These are phyloP conservation scores for Otus scops DNA, from an alignment of 2,797 vertebrate species.

Conservation along the genomic window DNA sequence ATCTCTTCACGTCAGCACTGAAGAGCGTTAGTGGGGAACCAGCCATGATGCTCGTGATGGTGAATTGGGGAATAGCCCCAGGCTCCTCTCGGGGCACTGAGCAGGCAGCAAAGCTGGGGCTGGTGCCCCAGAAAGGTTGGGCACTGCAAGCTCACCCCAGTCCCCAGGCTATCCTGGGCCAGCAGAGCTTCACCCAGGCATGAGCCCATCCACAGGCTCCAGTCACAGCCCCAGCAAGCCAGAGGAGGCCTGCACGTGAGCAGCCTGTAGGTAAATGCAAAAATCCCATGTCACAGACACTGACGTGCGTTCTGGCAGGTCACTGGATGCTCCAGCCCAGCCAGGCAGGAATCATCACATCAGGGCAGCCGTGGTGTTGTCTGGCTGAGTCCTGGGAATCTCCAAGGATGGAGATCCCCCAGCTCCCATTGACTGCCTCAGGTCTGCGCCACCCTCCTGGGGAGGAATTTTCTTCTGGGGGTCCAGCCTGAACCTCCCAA, in stretches of 20 bases:
- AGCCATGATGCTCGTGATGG: background rate
- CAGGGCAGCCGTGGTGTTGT: fast-evolving
- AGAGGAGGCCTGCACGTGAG: background rate
- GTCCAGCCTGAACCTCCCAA: background rate
- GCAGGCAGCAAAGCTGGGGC: background rate
- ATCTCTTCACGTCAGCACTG: background rate
- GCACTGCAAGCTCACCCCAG: background rate
- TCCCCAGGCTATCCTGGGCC: background rate
- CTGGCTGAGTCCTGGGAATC: background rate
- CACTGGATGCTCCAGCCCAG: background rate
- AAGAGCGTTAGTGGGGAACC: background rate
- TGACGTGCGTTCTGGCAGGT: background rate
- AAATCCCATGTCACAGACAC: background rate
- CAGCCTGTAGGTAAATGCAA: background rate
- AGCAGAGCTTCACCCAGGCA: background rate
- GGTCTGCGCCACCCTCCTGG: background rate
- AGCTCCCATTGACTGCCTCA: background rate
- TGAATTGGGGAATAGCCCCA: background rate
- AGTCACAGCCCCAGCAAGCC: background rate
- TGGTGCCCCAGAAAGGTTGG: background rate
- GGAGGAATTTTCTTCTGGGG: background rate
- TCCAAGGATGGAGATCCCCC: background rate
- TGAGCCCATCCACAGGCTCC: background rate
- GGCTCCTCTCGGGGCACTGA: fast-evolving
- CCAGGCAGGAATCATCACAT: fast-evolving